Percentiles rank a stretch among this genome's conserved stretches.
These are phyloP conservation scores for Miltochrista miniata DNA, from an alignment of 2,888 invertebrate species.

Conservation along the genomic window DNA sequence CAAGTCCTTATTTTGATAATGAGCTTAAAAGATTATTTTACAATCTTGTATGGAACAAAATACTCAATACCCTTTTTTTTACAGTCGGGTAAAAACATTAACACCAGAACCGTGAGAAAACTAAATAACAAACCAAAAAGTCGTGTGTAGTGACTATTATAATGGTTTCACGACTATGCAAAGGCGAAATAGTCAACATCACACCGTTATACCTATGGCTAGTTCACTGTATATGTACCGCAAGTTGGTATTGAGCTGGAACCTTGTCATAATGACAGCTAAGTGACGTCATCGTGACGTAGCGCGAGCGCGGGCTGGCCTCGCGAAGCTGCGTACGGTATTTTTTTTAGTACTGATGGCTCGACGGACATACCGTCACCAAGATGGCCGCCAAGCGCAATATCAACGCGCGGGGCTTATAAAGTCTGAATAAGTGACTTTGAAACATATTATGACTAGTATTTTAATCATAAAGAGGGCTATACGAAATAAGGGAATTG, in stretches of 20 bases:
- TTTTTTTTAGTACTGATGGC: no score
- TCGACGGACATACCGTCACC: no score
- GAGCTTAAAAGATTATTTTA: no score
- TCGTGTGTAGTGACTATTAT: constrained; percentile 4
- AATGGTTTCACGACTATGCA: constrained; percentile 12
- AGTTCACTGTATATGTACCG: background rate
- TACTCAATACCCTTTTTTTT: background rate
- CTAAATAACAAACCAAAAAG: constrained; percentile 17
- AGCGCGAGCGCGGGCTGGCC: no score
- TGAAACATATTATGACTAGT: constrained; percentile 5
- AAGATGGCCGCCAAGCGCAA: no score
- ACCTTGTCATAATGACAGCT: no score
- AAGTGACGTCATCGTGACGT: no score
- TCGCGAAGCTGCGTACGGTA: no score
- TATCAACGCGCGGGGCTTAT: no score
- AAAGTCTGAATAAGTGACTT: background rate
- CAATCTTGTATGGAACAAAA: no score
- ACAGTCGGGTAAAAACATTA: background rate
- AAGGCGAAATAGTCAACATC: constrained; percentile 10
- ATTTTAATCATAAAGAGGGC: background rate
- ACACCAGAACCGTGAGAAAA: constrained; percentile 15
- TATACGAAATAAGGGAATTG: no score
- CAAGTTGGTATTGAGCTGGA: no score
- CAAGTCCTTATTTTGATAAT: background rate
- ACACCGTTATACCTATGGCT: background rate